Evolutionary conservation across 2,797 vertebrate genomes (phyloP).

Genomic region (Bradypodion pumilum): DNA sequence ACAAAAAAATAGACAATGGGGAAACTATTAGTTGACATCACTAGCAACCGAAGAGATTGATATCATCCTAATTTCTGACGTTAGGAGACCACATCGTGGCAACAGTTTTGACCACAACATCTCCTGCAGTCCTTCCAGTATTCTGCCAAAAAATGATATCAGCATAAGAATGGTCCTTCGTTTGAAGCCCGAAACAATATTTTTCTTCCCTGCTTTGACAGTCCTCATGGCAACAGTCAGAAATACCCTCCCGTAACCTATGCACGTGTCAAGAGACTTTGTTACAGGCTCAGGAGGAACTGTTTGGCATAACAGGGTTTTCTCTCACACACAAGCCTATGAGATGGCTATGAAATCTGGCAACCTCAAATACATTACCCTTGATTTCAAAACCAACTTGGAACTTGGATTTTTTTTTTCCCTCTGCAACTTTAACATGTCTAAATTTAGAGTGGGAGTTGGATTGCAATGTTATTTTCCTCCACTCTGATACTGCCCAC

Average conservation of each 20-base stretch:
- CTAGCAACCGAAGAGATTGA: slow-evolving; percentile 18
- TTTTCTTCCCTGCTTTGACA: slow-evolving; percentile 53
- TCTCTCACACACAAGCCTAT: slow-evolving; percentile 76
- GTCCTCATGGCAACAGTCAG: slow-evolving; percentile 64
- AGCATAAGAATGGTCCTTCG: slow-evolving; percentile 11
- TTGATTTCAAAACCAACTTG: slow-evolving; percentile 73
- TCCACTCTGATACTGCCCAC: slow-evolving; percentile 62
- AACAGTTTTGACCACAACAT: neutral
- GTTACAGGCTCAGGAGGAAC: slow-evolving; percentile 54
- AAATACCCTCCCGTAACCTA: slow-evolving; percentile 70
- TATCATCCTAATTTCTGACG: slow-evolving; percentile 16
- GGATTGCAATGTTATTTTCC: slow-evolving; percentile 60
- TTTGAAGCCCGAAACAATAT: slow-evolving; percentile 17
- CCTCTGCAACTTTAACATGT: slow-evolving; percentile 70
- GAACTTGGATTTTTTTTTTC: slow-evolving; percentile 68
- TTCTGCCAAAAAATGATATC: slow-evolving; percentile 39
- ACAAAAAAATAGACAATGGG: slow-evolving; percentile 33
- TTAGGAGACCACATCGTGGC: neutral
- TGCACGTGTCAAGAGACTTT: slow-evolving; percentile 54
- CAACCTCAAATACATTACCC: slow-evolving; percentile 71
- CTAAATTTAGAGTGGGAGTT: slow-evolving; percentile 74
- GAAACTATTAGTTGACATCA: slow-evolving; percentile 7
- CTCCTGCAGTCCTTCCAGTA: neutral
- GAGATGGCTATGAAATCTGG: slow-evolving; percentile 67
- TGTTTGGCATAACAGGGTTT: slow-evolving; percentile 69